phyloP scores from a whole-genome alignment of 2,113 vertebrate genomes.

The Apeltes quadracus region DNA sequence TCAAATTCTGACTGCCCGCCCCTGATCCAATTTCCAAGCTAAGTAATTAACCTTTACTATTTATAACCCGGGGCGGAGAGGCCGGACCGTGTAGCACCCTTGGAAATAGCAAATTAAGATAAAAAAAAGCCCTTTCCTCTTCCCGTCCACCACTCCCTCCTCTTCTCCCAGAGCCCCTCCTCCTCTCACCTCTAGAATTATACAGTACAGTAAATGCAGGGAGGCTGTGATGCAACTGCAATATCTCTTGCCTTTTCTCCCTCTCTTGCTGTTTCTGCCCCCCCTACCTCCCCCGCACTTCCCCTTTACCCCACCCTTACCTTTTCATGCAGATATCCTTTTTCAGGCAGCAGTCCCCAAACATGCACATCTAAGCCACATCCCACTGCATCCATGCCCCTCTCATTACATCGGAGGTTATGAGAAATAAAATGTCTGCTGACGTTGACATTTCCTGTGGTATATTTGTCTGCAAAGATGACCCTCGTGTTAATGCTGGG shows the following conservation, averaged over 20 bases:
- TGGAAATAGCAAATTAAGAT: slow-evolving; percentile 72
- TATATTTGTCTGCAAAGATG: background rate
- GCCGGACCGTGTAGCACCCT: slow-evolving; percentile 58
- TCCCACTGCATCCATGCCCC: background rate
- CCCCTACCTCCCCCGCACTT: background rate
- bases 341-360: slow-evolving; percentile 48
- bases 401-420: slow-evolving; percentile 9
- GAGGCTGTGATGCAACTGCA: slow-evolving; percentile 49
- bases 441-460: background rate
- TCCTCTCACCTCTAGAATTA: slow-evolving; percentile 55
- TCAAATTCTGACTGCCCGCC: slow-evolving; percentile 89
- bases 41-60: slow-evolving; percentile 95
- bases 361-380: slow-evolving; percentile 27
- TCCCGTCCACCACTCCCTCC: slow-evolving; percentile 43
- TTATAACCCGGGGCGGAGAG: slow-evolving; percentile 81
- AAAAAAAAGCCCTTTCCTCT: slow-evolving; percentile 50
- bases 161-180: slow-evolving; percentile 21
- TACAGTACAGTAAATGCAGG: slow-evolving; percentile 50
- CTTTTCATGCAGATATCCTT: slow-evolving; percentile 48
- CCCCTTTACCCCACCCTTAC: background rate
- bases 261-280: slow-evolving; percentile 17
- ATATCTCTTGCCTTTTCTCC: slow-evolving; percentile 32
- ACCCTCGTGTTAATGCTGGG: too few species aligned
- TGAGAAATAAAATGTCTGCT: background rate
- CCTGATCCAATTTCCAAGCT: slow-evolving; percentile 89